A percentile compares a stretch with the other conserved stretches of the same genome.
Conservation (phyloP, 1,140 invertebrate genomes). For the Meloidogyne hapla region DNA sequence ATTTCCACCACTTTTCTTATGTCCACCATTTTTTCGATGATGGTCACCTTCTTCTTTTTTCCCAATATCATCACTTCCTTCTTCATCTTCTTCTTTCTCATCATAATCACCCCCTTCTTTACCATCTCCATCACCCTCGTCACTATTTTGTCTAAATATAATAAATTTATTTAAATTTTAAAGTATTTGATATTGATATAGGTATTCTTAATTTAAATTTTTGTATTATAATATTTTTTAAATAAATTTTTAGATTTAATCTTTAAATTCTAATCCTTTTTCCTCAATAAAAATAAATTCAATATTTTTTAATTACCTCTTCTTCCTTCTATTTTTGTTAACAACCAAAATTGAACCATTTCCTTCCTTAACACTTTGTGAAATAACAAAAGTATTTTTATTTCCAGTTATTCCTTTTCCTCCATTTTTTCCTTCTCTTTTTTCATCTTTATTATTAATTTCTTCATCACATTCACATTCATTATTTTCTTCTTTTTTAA, state of each 20-base stretch:
- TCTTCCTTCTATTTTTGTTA: constrained; percentile 1
- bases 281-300: too few relatives aligned
- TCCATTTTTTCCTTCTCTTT: not conserved
- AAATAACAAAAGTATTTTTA: not conserved
- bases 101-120: not conserved
- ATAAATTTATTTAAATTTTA: too few relatives aligned
- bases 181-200: too few relatives aligned
- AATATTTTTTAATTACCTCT: not conserved
- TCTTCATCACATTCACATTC: not conserved
- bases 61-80: too few relatives aligned
- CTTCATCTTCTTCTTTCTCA: not conserved
- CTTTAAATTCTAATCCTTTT: too few relatives aligned
- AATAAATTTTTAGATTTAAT: not conserved
- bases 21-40: not conserved
- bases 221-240: not conserved
- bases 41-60: not conserved
- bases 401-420: not conserved
- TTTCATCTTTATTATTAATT: not conserved
- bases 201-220: too few relatives aligned
- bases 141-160: not conserved
- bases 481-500: not conserved
- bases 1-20: not conserved
- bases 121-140: not conserved
- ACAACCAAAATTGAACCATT: not conserved
- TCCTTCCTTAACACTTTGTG: not conserved